Evolutionary conservation across 2,797 vertebrate species (phyloP).

Genomic region (Sebastes vulpes): DNA sequence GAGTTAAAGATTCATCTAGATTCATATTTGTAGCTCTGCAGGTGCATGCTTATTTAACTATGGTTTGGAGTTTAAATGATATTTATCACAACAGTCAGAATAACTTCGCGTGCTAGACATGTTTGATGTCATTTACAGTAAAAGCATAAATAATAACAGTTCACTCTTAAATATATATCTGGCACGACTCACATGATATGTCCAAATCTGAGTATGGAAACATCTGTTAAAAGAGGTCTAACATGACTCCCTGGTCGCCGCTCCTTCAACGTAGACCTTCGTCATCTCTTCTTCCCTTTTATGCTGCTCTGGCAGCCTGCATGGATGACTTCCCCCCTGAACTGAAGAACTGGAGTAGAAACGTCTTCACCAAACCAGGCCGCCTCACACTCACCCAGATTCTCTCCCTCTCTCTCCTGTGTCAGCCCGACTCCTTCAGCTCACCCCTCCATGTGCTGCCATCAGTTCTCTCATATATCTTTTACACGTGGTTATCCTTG

Average conservation of each 20-base stretch:
- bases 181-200: neutral
- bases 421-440: neutral
- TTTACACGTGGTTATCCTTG: neutral
- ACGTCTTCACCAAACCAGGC: too few species aligned
- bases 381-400: too few species aligned
- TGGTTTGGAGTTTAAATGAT: neutral
- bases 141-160: neutral
- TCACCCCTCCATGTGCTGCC: neutral
- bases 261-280: fast-evolving
- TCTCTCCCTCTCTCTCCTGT: neutral
- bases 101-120: neutral
- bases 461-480: too few species aligned
- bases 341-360: too few species aligned
- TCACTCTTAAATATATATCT: neutral
- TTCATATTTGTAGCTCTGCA: neutral
- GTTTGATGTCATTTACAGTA: neutral
- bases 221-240: neutral
- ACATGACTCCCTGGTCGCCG: too few species aligned
- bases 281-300: too few species aligned
- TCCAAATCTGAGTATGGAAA: neutral
- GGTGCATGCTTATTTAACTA: neutral
- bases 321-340: too few species aligned
- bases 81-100: neutral
- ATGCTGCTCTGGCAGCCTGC: too few species aligned
- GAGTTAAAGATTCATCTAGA: neutral